Percentiles rank a stretch among this genome's conserved stretches.
Evolutionary conservation across 2,113 vertebrate species (phyloP).

Genomic region (Cacatua alba): DNA sequence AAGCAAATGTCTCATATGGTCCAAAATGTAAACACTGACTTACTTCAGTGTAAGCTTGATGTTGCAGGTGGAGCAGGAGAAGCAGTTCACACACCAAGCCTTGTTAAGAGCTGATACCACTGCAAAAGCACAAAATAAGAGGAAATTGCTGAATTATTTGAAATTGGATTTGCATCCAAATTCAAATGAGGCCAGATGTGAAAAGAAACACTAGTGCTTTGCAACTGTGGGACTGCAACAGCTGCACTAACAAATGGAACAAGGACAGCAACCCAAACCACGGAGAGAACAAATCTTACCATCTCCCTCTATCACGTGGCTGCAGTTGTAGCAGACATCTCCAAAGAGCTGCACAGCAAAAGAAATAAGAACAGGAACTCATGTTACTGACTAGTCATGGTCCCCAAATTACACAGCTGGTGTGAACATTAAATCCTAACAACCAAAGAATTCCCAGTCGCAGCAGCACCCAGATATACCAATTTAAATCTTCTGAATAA

Average conservation of each 20-base stretch:
- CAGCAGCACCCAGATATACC: not conserved
- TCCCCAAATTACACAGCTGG: slow-evolving; percentile 47
- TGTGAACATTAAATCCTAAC: slow-evolving; percentile 1
- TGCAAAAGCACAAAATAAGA: slow-evolving; percentile 60
- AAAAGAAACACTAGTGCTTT: slow-evolving; percentile 39
- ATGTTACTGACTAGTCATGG: not conserved
- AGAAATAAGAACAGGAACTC: slow-evolving; percentile 14
- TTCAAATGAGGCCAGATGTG: slow-evolving; percentile 50
- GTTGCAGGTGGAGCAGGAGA: slow-evolving; percentile 93
- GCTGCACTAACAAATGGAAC: slow-evolving; percentile 42
- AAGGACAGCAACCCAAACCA: not conserved
- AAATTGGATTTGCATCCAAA: slow-evolving; percentile 1
- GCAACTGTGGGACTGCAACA: slow-evolving; percentile 34
- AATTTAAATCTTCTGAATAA: slow-evolving; percentile 32
- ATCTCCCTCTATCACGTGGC: slow-evolving; percentile 93
- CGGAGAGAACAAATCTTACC: slow-evolving; percentile 78
- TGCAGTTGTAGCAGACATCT: slow-evolving; percentile 96
- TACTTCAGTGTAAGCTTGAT: slow-evolving; percentile 94
- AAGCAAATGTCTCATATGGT: not conserved
- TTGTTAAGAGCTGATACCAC: slow-evolving; percentile 97
- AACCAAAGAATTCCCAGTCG: slow-evolving; percentile 19
- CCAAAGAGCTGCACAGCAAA: slow-evolving; percentile 86
- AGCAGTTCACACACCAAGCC: slow-evolving; percentile 96
- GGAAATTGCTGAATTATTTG: not conserved
- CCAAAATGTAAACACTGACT: slow-evolving; percentile 56